These are phyloP conservation scores for Kryptopterus vitreolus DNA, from an alignment of 2,797 vertebrate genomes.

Conservation along the genomic window DNA sequence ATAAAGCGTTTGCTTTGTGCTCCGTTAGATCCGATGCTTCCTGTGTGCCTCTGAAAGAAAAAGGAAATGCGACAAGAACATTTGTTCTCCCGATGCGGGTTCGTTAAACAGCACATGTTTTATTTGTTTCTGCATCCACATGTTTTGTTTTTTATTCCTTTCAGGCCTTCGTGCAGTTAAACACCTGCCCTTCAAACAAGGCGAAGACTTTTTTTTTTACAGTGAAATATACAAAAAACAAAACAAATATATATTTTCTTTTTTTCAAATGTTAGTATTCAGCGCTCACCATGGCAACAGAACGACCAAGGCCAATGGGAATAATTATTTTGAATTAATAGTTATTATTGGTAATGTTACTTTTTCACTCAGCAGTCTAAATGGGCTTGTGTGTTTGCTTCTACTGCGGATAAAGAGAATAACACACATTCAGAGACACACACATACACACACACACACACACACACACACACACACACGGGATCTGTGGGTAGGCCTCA, in stretches of 20 bases:
- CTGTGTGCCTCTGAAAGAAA: conserved; percentile 61
- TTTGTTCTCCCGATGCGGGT: conserved; percentile 67
- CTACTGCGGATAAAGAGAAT: not conserved
- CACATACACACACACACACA: conserved; percentile 9
- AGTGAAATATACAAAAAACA: not conserved
- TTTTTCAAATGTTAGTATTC: not conserved
- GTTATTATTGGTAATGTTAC: conserved; percentile 22
- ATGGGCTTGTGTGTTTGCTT: conserved; percentile 9
- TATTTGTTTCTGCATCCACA: conserved; percentile 37
- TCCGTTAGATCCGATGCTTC: conserved; percentile 72
- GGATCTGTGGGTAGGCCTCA: not conserved
- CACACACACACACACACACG: not conserved
- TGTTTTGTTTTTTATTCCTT: not conserved
- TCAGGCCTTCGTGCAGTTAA: not conserved
- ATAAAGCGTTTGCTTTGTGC: conserved; percentile 73
- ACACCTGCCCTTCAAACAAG: not conserved
- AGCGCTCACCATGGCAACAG: conserved; percentile 12
- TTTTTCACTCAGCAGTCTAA: not conserved
- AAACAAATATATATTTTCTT: not conserved
- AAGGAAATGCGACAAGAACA: conserved; percentile 70
- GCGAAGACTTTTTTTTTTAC: not conserved
- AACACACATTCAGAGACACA: not conserved
- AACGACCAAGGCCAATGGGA: conserved; percentile 25
- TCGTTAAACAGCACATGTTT: conserved; percentile 64
- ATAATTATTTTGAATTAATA: conserved; percentile 16